Percentiles rank a stretch among this genome's conserved stretches.
These are phyloP conservation scores for Gambusia yucatana DNA, from an alignment of 2,797 vertebrate genomes.

Conservation along the genomic window DNA sequence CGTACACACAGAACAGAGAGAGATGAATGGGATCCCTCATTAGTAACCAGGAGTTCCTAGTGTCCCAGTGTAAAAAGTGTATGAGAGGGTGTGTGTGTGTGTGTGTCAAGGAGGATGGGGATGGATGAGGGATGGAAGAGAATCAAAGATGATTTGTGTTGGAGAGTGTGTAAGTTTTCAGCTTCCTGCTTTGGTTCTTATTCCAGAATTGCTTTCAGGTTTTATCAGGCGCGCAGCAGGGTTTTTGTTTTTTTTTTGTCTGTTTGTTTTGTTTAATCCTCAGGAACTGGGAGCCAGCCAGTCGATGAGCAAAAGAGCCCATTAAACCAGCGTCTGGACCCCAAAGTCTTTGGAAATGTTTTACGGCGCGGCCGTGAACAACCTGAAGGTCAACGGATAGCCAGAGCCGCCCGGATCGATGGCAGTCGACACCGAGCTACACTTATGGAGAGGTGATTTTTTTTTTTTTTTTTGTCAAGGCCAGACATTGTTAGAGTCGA, in stretches of 20 bases:
- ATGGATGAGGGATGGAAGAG: not conserved
- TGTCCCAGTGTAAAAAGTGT: conserved; percentile 7
- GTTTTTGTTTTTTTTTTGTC: not conserved
- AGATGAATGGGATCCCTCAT: conserved; percentile 44
- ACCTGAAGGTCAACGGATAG: conserved; percentile 35
- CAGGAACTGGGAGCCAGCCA: not conserved
- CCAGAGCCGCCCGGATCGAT: conserved; percentile 38
- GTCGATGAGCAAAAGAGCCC: conserved; percentile 33
- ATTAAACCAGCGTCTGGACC: conserved; percentile 21
- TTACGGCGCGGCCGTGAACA: not conserved
- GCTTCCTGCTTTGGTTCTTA: not conserved
- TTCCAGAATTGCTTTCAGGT: conserved; percentile 8
- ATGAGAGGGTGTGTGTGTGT: not conserved
- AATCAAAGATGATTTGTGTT: conserved; percentile 22
- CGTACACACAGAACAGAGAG: conserved; percentile 19
- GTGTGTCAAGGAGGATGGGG: not conserved
- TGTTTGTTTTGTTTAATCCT: not conserved
- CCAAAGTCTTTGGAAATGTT: conserved; percentile 1
- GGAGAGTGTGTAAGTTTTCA: conserved; percentile 1
- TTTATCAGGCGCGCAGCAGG: conserved; percentile 4
- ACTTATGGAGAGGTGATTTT: not conserved
- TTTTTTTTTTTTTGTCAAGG: conserved; percentile 24
- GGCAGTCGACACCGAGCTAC: conserved; percentile 7
- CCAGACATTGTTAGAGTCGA: conserved; percentile 12
- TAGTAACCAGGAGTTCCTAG: conserved; percentile 27